A percentile compares a stretch with the other conserved stretches of the same genome.
These are phyloP conservation scores for Dione juno DNA, from an alignment of 2,888 invertebrate genomes.

Conservation along the genomic window DNA sequence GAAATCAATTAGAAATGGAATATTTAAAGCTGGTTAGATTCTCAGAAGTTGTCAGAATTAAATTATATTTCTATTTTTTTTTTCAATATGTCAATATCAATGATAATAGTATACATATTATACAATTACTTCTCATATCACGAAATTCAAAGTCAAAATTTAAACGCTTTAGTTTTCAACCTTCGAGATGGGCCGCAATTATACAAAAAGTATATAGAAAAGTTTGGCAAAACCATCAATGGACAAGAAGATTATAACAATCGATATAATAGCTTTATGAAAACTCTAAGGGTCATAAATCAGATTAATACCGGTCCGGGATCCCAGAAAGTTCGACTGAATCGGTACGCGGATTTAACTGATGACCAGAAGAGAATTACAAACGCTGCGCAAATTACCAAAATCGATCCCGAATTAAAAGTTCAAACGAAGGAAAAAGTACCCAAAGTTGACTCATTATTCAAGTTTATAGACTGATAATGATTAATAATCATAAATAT, in stretches of 20 bases:
- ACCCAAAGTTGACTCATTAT: conserved; percentile 42
- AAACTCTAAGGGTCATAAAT: conserved; percentile 60
- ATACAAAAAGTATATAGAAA: conserved; percentile 46
- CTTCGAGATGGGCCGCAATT: conserved; percentile 46
- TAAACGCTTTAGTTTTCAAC: conserved; percentile 43
- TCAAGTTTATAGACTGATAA: conserved; percentile 19
- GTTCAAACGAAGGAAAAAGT: conserved; percentile 31
- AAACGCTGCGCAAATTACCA: conserved; percentile 37
- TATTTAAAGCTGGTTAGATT: neutral
- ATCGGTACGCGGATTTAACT: conserved; percentile 61
- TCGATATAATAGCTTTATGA: conserved; percentile 58
- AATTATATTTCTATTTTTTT: neutral
- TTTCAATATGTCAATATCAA: neutral
- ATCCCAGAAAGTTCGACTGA: conserved; percentile 54
- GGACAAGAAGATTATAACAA: conserved; percentile 55
- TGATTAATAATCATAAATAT: neutral
- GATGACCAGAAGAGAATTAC: conserved; percentile 48
- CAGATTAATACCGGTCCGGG: conserved; percentile 53
- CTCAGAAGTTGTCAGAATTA: neutral
- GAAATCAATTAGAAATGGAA: neutral
- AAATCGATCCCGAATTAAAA: conserved; percentile 55
- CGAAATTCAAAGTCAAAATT: conserved; percentile 24
- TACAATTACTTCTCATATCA: conserved; percentile 4
- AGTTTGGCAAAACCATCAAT: conserved; percentile 53
- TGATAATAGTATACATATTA: neutral